A percentile compares a stretch with the other conserved stretches of the same genome.
Evolutionary conservation across 2,113 vertebrate genomes (phyloP).

Genomic region (Oenanthe oenanthe): DNA sequence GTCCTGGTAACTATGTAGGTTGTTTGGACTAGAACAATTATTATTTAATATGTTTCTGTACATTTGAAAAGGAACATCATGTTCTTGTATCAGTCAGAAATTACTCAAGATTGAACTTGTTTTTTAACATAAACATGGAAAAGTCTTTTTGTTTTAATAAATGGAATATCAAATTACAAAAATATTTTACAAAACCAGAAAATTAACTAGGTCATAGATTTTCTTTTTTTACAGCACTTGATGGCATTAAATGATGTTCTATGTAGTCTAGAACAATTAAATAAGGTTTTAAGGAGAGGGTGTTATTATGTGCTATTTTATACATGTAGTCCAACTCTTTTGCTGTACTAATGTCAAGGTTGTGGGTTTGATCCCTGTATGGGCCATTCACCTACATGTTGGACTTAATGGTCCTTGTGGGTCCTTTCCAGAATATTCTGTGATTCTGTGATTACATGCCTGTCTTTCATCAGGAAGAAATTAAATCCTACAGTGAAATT

Average conservation of each 20-base stretch:
- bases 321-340: fast-evolving
- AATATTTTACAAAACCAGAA: not conserved
- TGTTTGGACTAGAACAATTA: not conserved
- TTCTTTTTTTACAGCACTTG: not conserved
- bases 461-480: not conserved
- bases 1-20: not conserved
- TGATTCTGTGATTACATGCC: not conserved
- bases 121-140: not conserved
- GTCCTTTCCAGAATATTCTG: not conserved
- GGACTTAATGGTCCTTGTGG: not conserved
- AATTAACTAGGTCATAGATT: not conserved
- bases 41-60: not conserved
- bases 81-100: not conserved
- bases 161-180: not conserved
- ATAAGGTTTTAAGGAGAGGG: not conserved
- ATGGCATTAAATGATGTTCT: not conserved
- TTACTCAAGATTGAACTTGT: not conserved
- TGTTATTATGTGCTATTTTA: not conserved
- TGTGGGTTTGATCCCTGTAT: not conserved
- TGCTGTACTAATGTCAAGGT: not conserved
- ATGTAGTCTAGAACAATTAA: not conserved
- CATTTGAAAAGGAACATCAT: not conserved
- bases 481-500: not conserved
- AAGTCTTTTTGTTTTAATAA: not conserved
- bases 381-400: fast-evolving